Conservation (phyloP, 2,113 vertebrate species). For the Cichladusa arquata region DNA sequence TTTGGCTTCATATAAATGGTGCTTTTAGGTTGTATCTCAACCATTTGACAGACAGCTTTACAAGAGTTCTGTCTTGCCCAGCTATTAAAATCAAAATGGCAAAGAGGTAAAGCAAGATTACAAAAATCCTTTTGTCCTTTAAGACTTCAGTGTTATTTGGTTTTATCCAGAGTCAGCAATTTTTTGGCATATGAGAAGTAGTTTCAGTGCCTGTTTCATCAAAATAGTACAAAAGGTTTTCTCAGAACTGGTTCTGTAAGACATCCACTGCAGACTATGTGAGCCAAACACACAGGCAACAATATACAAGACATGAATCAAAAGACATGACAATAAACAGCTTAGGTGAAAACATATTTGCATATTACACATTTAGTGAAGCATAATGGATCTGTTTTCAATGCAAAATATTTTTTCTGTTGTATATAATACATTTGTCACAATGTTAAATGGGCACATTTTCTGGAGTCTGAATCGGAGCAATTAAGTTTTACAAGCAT, state of each 20-base stretch:
- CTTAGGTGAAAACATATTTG: neutral
- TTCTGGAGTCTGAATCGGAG: neutral
- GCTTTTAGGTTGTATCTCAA: neutral
- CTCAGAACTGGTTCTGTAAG: neutral
- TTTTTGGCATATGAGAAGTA: neutral
- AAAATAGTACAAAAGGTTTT: neutral
- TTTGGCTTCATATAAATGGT: neutral
- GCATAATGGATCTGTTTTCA: neutral
- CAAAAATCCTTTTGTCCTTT: neutral
- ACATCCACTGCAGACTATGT: fast-evolving
- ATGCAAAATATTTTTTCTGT: neutral
- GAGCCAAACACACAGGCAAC: neutral
- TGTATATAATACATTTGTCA: neutral
- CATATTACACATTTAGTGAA: neutral
- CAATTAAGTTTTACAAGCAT: constrained; percentile 14
- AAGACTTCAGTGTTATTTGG: neutral
- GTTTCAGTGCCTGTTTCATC: neutral
- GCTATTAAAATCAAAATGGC: neutral
- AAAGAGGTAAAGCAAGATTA: neutral
- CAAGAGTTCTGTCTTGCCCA: neutral
- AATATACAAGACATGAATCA: neutral
- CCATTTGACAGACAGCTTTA: neutral
- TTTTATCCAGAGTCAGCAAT: neutral
- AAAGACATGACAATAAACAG: neutral
- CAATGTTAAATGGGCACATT: neutral